Evolutionary conservation across 2,797 vertebrate species (phyloP).

Genomic region (Peromyscus attwateri): DNA sequence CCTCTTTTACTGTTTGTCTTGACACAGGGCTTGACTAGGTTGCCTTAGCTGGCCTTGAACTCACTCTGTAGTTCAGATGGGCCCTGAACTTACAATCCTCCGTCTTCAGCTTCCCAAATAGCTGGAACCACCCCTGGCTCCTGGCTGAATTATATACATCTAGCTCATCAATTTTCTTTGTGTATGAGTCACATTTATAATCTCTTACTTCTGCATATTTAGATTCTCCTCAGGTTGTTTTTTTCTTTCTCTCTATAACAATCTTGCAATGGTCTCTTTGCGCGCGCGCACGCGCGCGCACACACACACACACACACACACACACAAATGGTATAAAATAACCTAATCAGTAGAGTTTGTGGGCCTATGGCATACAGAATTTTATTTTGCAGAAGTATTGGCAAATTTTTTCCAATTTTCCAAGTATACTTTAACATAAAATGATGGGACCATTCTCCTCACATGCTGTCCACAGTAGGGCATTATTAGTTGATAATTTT

Average conservation of each 20-base stretch:
- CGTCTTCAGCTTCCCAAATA: background rate
- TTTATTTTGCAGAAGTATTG: background rate
- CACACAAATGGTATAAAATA: background rate
- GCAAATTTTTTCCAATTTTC: background rate
- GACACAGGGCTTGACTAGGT: background rate
- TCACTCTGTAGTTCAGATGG: background rate
- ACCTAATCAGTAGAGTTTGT: background rate
- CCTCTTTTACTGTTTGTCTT: background rate
- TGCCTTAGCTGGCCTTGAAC: background rate
- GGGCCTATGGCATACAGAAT: background rate
- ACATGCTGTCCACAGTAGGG: background rate
- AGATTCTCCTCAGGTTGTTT: background rate
- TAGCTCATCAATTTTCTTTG: background rate
- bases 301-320: background rate
- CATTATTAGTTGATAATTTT: background rate
- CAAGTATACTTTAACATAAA: background rate
- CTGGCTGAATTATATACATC: background rate
- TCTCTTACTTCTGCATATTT: conserved; percentile 20
- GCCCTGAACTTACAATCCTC: background rate
- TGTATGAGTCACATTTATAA: background rate
- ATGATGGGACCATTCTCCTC: background rate
- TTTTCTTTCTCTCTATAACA: conserved; percentile 27
- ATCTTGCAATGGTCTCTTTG: background rate
- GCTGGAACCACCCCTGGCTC: background rate
- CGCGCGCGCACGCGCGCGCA: background rate